Evolutionary conservation across 2,888 invertebrate genomes (phyloP), one percentile per base, ranked within the genome.

Genomic region (Pasiphila rectangulata): DNA sequence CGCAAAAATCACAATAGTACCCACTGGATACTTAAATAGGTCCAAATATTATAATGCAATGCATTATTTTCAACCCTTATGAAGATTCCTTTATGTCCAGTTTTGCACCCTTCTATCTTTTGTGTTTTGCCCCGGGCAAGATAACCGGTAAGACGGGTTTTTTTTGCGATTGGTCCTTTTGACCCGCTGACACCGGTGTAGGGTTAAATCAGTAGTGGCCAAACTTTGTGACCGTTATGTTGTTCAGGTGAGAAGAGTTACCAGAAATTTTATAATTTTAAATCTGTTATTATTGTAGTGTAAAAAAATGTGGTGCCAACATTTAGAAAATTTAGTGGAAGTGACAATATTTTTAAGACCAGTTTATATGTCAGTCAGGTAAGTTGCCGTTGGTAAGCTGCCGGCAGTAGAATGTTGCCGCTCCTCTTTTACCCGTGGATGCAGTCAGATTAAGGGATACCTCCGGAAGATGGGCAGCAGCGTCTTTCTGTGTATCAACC

Each of bases 11-110:
- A 86, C 86, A 87, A 87, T 81, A 77, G 79, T 34, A 75, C 79
- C 81, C 83, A 79, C 68, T 82, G 84, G 87, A 83, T 87, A 88
- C 84, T 87, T 83, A 88, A 88, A 87, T 87, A 86, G 86, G 86
- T 86, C 87, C 86, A 86, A 86, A 86, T 76, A 86, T 84, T 81
- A 86, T 83, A 86, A 85, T 85, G 73, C 67, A 72, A 70, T 73
- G 64, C 71, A 84, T 85, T 85, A 81, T 78, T 75, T 72, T 9
- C 61, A 67, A 61, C 62, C 66, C 69, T 69, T 70, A 69, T 67
- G 72, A 74, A 67, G 67, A 73, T 69, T 76, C 83, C 69, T 75
- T 86, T 83, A 78, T 85, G 87, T 84, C 86, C 87, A 82, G 79
- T 80, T 50, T 72, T 54, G 75, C 73, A 82, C 86, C 86, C 86